Conservation (phyloP, 2,888 invertebrate genomes). For the Amphipyra tragopoginis region DNA sequence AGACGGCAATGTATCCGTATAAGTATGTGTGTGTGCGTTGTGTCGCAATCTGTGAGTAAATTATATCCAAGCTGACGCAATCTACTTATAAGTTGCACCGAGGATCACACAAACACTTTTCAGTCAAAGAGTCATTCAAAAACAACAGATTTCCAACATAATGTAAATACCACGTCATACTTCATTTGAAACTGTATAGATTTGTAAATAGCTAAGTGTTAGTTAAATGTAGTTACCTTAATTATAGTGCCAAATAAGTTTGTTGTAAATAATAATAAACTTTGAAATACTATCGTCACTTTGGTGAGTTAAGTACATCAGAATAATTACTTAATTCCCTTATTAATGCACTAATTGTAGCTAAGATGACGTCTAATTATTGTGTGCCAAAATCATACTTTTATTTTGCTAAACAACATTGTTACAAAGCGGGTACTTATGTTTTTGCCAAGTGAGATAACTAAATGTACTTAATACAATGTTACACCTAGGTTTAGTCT, state of each 20-base stretch:
- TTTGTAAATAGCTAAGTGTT: constrained; percentile 40
- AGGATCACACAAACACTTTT: neutral
- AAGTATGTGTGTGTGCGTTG: too few relatives aligned
- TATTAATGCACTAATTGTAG: too few relatives aligned
- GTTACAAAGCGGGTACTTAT: too few relatives aligned
- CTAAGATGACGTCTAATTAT: too few relatives aligned
- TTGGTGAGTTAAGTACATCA: neutral
- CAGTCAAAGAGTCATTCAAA: neutral
- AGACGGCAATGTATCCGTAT: too few relatives aligned
- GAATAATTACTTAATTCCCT: neutral
- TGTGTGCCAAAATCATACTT: neutral
- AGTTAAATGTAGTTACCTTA: constrained; percentile 12
- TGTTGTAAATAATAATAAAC: constrained; percentile 16
- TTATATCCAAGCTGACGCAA: too few relatives aligned
- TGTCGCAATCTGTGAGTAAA: too few relatives aligned
- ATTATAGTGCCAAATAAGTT: constrained; percentile 9
- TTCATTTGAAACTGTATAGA: constrained; percentile 8
- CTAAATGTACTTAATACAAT: too few relatives aligned
- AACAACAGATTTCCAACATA: neutral
- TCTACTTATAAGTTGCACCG: too few relatives aligned
- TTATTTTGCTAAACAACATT: too few relatives aligned
- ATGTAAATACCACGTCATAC: constrained; percentile 31
- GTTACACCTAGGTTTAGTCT: too few relatives aligned
- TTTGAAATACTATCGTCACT: neutral
- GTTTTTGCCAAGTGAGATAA: too few relatives aligned